Conservation (phyloP, 2,888 invertebrate species). For the Osmoderma eremita region DNA sequence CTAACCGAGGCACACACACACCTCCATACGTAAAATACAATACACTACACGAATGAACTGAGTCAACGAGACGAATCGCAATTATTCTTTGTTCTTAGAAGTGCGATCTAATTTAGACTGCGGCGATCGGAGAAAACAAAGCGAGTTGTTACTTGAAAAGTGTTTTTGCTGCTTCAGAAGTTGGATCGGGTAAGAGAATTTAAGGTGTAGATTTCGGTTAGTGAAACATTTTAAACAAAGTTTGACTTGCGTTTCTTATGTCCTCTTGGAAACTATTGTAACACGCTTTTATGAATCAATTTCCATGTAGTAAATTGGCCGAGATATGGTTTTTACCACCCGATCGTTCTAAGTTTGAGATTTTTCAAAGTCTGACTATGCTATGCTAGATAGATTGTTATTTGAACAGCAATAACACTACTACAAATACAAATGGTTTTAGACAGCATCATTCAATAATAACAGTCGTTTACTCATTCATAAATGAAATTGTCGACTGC, state of each 20-base stretch:
- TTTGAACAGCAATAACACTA: no score
- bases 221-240: not conserved
- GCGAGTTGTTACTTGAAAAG: conserved; percentile 10
- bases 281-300: no score
- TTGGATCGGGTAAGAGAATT: conserved; percentile 11
- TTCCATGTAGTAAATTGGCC: no score
- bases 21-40: conserved; percentile 1
- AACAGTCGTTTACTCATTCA: no score
- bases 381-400: no score
- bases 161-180: not conserved
- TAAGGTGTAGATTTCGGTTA: not conserved
- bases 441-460: no score
- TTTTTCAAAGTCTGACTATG: no score
- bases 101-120: conserved; percentile 20
- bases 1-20: not conserved
- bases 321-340: no score
- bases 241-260: not conserved
- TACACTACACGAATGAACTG: conserved; percentile 7
- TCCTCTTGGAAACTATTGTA: no score
- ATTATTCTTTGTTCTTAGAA: conserved; percentile 26
- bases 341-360: no score
- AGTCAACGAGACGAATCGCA: conserved; percentile 12
- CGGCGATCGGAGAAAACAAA: conserved; percentile 8
- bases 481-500: no score
- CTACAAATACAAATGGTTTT: no score